Conservation (phyloP, 2,797 vertebrate species). For the Enteromius viviparus region DNA sequence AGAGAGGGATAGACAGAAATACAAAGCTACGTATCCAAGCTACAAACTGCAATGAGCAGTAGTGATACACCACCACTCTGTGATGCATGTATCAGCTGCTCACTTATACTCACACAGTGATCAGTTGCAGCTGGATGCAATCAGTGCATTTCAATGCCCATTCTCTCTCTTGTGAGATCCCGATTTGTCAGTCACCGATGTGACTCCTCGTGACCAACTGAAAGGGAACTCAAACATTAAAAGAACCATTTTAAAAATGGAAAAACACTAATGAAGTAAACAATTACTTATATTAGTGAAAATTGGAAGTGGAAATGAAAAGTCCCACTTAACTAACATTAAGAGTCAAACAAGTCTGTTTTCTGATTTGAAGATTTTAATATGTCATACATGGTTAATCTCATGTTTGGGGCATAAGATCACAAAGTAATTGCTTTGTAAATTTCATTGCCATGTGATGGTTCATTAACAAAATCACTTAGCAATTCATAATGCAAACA, state of each 20-base stretch:
- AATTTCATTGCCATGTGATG: slow-evolving; percentile 24
- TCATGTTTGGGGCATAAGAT: slow-evolving; percentile 37
- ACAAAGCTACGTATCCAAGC: no score
- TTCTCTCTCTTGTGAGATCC: no score
- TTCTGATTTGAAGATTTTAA: slow-evolving; percentile 50
- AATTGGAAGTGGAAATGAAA: slow-evolving; percentile 29
- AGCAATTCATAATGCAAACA: slow-evolving; percentile 18
- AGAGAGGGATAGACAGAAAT: no score
- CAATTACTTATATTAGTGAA: slow-evolving; percentile 49
- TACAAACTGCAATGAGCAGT: no score
- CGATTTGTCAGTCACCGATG: no score
- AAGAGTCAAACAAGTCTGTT: slow-evolving; percentile 34
- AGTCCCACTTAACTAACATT: slow-evolving; percentile 39
- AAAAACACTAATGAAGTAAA: slow-evolving; percentile 34
- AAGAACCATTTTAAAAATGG: slow-evolving; percentile 22
- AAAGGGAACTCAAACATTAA: slow-evolving; percentile 27
- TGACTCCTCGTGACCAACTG: no score
- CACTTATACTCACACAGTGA: no score
- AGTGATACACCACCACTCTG: no score
- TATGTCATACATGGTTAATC: slow-evolving; percentile 53
- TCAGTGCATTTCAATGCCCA: no score
- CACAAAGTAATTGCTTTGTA: slow-evolving; percentile 32
- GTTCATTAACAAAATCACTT: slow-evolving; percentile 37
- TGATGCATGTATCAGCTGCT: no score
- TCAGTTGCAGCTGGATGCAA: no score